Percentiles rank a stretch among this genome's conserved stretches.
Evolutionary conservation across 2,888 invertebrate species (phyloP).

Genomic region (Cosmia trapezina): DNA sequence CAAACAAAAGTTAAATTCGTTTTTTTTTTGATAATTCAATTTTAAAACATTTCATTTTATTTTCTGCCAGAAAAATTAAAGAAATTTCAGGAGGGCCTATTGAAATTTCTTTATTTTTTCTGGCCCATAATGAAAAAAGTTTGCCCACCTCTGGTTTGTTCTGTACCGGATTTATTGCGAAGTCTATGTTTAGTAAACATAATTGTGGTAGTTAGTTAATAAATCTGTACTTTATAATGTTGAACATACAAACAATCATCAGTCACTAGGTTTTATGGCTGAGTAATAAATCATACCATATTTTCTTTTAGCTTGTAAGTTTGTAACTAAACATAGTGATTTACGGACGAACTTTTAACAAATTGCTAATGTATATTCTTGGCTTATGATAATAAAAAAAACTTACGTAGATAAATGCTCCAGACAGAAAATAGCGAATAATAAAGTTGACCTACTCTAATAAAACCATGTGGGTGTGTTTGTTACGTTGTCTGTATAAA

Average conservation of each 20-base stretch:
- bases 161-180: not conserved
- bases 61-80: too few relatives aligned
- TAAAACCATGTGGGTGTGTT: constrained; percentile 16
- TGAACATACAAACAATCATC: constrained; percentile 20
- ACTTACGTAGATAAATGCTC: not conserved
- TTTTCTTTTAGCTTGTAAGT: constrained; percentile 13
- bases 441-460: constrained; percentile 10
- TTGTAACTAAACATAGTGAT: constrained; percentile 10
- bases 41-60: too few relatives aligned
- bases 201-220: constrained; percentile 24
- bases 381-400: not conserved
- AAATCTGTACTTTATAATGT: constrained; percentile 36
- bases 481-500: not conserved
- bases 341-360: not conserved
- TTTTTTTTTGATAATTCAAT: too few relatives aligned
- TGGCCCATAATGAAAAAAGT: too few relatives aligned
- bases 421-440: constrained; percentile 1
- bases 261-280: constrained; percentile 15
- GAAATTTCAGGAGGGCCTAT: too few relatives aligned
- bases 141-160: too few relatives aligned
- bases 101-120: too few relatives aligned
- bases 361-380: constrained; percentile 3
- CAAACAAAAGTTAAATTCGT: too few relatives aligned
- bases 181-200: constrained; percentile 17
- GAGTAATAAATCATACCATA: constrained; percentile 24